Base-by-base conservation (phyloP, 53 echinoderm and acorn worm species). In the Stichopus horrens region DNA sequence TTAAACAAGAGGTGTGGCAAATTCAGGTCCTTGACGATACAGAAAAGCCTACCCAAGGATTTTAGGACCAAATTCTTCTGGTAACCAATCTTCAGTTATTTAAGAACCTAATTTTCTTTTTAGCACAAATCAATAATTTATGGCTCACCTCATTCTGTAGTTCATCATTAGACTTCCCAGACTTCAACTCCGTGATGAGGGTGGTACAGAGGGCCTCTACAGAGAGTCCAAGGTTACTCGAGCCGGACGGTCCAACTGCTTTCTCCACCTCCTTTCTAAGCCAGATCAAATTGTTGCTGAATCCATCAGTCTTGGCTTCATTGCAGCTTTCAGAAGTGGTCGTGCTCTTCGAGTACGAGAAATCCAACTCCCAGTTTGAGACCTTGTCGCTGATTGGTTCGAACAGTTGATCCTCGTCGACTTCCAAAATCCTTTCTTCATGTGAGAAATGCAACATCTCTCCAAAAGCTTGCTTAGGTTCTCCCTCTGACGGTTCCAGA, bases 141-240 rank as follows among this genome's bases (percentile, higher is more conserved):
- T 71, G 9, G 90, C 94, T 90, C 7, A 96, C 98, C 91, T 93
- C 92, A 78, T 96, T 95, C 88, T 98, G 98, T 4, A 96, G 90
- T 79, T 98, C 98, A 88, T 98, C 98, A 37, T 93, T 98, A 0
- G 93, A 59, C 74, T 95, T 98, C 5, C 80, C 83, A 5, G 95
- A 95, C 37, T 88, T 94, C 86, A 98, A 84, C 71, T 95, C 95
- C n/a, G 87, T 82, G 9, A 95, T 83, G 23, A 98, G 92, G 53
- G 93, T 95, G 23, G 88, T 88, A 57, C 93, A 95, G 54, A 96
- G 90, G 7, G 88, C 93, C 74, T 96, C 96, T 5, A 92, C 89
- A 56, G 88, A 95, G 80, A 96, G 88, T 59, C 95, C 96, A 13
- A 96, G 75, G 4, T 87, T 77, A 20, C 76, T 93, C 8, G 88